A percentile compares a stretch with the other conserved stretches of the same genome.
Conservation (phyloP, 2,888 invertebrate genomes). For the Lutraria lutraria region DNA sequence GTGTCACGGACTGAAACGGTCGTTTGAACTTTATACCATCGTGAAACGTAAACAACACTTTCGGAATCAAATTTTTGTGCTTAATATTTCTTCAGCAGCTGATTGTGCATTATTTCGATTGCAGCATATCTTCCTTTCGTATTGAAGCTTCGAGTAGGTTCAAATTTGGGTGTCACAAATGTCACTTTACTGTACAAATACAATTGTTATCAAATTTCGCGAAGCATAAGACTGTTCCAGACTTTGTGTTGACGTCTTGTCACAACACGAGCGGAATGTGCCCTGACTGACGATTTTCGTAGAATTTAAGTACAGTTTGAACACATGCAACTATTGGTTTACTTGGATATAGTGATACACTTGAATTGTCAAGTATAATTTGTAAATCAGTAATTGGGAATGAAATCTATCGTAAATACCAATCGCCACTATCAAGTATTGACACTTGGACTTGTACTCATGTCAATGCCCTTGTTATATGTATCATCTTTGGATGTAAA, state of each 20-base stretch:
- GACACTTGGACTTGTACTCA: constrained; percentile 19
- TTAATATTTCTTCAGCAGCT: too few species aligned
- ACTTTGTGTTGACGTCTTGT: too few species aligned
- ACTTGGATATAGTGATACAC: background rate
- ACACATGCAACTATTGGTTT: background rate
- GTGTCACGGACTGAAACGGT: too few species aligned
- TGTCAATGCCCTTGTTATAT: background rate
- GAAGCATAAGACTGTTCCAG: background rate
- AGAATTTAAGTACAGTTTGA: background rate
- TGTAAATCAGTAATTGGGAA: background rate
- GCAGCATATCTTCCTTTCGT: too few species aligned
- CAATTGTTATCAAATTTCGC: background rate
- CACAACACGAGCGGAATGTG: background rate
- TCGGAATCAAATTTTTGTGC: too few species aligned
- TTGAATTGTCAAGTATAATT: background rate
- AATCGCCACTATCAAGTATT: background rate
- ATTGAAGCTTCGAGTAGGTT: background rate
- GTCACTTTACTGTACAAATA: background rate
- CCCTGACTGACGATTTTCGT: background rate
- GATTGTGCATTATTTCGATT: too few species aligned
- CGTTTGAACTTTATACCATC: too few species aligned
- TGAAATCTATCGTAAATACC: background rate
- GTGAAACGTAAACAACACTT: too few species aligned
- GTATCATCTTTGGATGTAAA: constrained; percentile 75
- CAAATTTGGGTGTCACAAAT: background rate